phyloP scores from a whole-genome alignment of 92 coral and sea anemone genomes.

The Pocillopora grandis region DNA sequence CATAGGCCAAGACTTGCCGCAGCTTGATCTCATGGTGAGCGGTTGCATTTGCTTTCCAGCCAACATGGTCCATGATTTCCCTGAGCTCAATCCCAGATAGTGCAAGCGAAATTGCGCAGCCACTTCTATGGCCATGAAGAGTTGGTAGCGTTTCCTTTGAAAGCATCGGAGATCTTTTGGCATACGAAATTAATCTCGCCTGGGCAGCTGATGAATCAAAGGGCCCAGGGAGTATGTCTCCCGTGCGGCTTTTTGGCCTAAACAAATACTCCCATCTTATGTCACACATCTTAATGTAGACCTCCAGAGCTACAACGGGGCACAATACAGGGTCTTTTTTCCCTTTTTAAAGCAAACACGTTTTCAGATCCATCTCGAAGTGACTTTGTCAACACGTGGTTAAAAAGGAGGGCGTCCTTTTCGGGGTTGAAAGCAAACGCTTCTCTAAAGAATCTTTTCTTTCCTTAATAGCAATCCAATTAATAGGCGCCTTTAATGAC shows the following conservation, averaged over 20 bases:
- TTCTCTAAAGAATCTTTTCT: too few species aligned
- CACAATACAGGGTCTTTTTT: too few species aligned
- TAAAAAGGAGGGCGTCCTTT: too few species aligned
- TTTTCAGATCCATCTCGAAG: too few species aligned
- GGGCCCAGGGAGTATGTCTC: conserved; percentile 13
- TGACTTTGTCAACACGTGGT: too few species aligned
- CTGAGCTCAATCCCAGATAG: conserved; percentile 11
- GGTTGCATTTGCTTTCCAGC: background rate
- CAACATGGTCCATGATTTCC: background rate
- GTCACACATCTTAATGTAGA: background rate
- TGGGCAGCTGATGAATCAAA: conserved; percentile 42
- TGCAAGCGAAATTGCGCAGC: conserved; percentile 39
- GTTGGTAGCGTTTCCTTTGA: background rate
- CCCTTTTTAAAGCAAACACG: too few species aligned
- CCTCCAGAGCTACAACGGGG: background rate
- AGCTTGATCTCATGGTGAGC: conserved; percentile 5
- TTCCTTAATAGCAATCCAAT: too few species aligned
- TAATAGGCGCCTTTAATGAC: too few species aligned
- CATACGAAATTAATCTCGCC: background rate
- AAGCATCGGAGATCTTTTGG: background rate
- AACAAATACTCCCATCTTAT: conserved; percentile 2
- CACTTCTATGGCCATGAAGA: conserved; percentile 38
- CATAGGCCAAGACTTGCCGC: background rate
- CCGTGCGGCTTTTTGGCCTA: conserved; percentile 17
- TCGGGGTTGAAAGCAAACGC: too few species aligned